Base-by-base conservation (phyloP, 2,888 invertebrate species). In the Platypus cylindrus region DNA sequence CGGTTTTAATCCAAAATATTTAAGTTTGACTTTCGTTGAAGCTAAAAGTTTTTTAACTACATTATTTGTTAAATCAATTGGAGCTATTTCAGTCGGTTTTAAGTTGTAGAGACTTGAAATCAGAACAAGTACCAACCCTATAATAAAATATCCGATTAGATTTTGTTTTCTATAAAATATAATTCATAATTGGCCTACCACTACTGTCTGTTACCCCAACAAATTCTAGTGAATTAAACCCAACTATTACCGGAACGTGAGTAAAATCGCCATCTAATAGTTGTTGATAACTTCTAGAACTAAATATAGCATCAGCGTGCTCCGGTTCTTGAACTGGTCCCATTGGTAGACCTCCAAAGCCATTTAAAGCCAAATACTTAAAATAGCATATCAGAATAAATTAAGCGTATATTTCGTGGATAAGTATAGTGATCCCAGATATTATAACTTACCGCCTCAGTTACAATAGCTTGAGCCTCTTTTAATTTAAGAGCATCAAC, bases 241-340 rank as follows among this genome's bases (percentile, higher is more conserved):
- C 70, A 2, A 68, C 64, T 60, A 70, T 64, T 2, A 67, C 45
- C 3, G 69, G 68, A 11, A 69, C 45, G 16, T 32, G 32, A 5
- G 37, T 22, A 29, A 49, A 49, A 4, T 47, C 11, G 3, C 50
- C 49, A 3, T 34, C 34, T 9, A 24, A 13, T 1, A 49, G 18
- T 3, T 36, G 5, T 17, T 46, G 28, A 28, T 48, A 37, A 28
- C 44, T 50, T n/a, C 38, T 38, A 4, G 34, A 29, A 7, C 45
- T 44, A n/a, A 49, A 38, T 15, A 50, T 37, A 2, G 52, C 52
- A n/a, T 36, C 47, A 11, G 37, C 20, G 32, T 46, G 45, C 12
- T 39, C 36, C 2, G 47, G 47, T 37, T 52, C 52, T 8, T 43
- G 26, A 7, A 46, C 48, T 9, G 47, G 46, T 16, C 44, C 48